Evolutionary conservation across 2,888 invertebrate genomes (phyloP).

Genomic region (Drosophila barbarae): DNA sequence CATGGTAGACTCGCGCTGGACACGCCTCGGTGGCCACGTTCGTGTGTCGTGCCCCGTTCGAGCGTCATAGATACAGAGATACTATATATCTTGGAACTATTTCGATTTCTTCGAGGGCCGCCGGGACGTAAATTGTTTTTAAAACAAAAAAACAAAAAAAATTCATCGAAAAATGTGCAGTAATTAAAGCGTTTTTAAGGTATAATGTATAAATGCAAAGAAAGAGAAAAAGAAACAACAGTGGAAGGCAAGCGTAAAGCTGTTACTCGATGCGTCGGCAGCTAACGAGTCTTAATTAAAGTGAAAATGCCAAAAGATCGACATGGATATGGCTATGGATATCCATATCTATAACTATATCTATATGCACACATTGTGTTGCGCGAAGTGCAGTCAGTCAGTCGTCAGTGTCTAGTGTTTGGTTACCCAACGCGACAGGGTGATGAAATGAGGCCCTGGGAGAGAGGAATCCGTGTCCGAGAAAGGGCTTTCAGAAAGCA

Average conservation of each 20-base stretch:
- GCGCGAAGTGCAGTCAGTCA: slow-evolving; percentile 23
- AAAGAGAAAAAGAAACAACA: slow-evolving; percentile 10
- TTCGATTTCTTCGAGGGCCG: slow-evolving; percentile 40
- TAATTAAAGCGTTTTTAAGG: slow-evolving; percentile 53
- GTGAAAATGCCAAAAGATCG: slow-evolving; percentile 52
- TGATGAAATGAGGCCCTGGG: slow-evolving; percentile 13
- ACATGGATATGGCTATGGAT: slow-evolving; percentile 34
- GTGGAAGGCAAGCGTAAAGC: slow-evolving; percentile 39
- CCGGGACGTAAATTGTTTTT: slow-evolving; percentile 50
- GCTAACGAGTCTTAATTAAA: slow-evolving; percentile 51
- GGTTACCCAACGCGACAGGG: slow-evolving; percentile 17
- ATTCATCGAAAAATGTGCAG: slow-evolving; percentile 52
- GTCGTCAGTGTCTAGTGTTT: slow-evolving; percentile 12
- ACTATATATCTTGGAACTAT: slow-evolving; percentile 16
- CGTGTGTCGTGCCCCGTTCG: slow-evolving; percentile 37
- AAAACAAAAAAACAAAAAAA: slow-evolving; percentile 14
- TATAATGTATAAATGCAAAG: slow-evolving; percentile 10
- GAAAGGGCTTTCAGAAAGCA: not conserved
- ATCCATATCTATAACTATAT: slow-evolving; percentile 9
- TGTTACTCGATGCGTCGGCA: slow-evolving; percentile 43
- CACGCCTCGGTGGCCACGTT: slow-evolving; percentile 63
- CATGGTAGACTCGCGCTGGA: slow-evolving; percentile 63
- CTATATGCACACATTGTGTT: slow-evolving; percentile 3
- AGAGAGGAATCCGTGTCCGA: slow-evolving; percentile 4
- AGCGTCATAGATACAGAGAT: slow-evolving; percentile 22